A percentile compares a stretch with the other conserved stretches of the same genome.
These are phyloP conservation scores for Platerodrilus igneus DNA, from an alignment of 2,888 invertebrate genomes.

Conservation along the genomic window DNA sequence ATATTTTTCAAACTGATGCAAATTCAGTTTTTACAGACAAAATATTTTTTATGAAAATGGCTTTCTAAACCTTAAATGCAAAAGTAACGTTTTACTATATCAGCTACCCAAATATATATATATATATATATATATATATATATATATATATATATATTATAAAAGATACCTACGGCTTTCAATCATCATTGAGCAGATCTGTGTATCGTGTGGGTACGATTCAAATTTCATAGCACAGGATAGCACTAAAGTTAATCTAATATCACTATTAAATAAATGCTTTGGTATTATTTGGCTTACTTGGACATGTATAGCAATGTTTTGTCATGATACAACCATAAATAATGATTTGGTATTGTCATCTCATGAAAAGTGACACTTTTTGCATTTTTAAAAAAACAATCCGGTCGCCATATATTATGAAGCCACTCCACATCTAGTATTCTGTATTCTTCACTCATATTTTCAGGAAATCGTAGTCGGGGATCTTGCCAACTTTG, in stretches of 20 bases:
- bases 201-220: constrained; percentile 89
- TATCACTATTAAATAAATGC: constrained; percentile 32
- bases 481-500: constrained; percentile 91
- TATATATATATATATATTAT: neutral
- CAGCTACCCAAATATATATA: too few species aligned
- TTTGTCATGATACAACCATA: constrained; percentile 89
- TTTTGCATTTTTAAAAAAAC: constrained; percentile 91
- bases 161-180: constrained; percentile 75
- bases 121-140: too few species aligned
- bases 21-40: too few species aligned
- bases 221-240: constrained; percentile 95
- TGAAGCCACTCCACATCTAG: constrained; percentile 87
- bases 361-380: constrained; percentile 90
- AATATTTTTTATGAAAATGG: too few species aligned
- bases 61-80: too few species aligned
- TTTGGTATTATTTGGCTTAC: constrained; percentile 52
- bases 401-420: constrained; percentile 88
- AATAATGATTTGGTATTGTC: constrained; percentile 90
- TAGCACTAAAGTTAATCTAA: constrained; percentile 78
- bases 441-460: constrained; percentile 88
- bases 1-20: too few species aligned
- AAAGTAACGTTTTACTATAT: too few species aligned
- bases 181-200: constrained; percentile 90
- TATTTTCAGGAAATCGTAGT: constrained; percentile 83
- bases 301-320: constrained; percentile 90